These are phyloP conservation scores for Enoplolaimus lenunculus DNA, from an alignment of 2,888 invertebrate species.

Conservation along the genomic window DNA sequence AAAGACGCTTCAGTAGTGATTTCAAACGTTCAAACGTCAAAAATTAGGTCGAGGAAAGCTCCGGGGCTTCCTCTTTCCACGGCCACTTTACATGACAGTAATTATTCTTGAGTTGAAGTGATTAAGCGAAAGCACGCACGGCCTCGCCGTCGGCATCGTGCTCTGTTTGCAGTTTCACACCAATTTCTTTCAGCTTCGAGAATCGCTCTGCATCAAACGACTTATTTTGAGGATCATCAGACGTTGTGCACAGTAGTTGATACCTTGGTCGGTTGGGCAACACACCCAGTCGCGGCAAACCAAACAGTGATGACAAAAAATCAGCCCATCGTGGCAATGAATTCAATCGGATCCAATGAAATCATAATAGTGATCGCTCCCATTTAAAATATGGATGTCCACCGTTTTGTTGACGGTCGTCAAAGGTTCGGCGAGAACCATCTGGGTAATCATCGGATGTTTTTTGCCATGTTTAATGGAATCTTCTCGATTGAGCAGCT, in stretches of 20 bases:
- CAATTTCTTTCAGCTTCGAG: slow-evolving; percentile 3
- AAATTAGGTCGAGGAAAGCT: background rate
- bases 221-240: background rate
- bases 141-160: background rate
- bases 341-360: background rate
- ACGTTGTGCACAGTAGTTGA: background rate
- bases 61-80: background rate
- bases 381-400: background rate
- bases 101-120: background rate
- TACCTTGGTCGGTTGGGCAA: background rate
- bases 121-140: background rate
- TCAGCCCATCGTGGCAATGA: background rate
- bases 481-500: background rate
- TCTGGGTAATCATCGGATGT: background rate
- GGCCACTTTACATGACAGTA: no score
- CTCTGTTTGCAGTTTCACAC: background rate
- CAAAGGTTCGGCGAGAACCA: background rate
- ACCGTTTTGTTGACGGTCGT: background rate
- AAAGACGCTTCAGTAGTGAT: background rate
- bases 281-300: background rate
- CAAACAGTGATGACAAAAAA: background rate
- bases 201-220: background rate
- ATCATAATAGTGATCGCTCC: slow-evolving; percentile 1
- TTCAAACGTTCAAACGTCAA: slow-evolving; percentile 3
- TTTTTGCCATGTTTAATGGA: background rate